Conservation (phyloP, 2,797 vertebrate genomes). For the Ctenosaura bakeri region DNA sequence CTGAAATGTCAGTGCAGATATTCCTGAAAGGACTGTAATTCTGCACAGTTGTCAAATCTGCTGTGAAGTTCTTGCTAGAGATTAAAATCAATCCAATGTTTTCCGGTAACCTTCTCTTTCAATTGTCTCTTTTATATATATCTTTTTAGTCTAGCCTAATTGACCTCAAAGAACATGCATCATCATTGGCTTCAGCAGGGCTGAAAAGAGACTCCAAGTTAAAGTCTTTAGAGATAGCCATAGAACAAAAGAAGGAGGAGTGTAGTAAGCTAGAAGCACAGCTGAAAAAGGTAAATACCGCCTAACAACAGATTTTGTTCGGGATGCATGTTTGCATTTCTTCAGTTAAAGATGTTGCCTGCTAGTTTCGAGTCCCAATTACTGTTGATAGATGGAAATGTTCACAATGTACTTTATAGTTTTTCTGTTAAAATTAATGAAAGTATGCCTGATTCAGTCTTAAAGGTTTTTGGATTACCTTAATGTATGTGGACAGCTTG, state of each 20-base stretch:
- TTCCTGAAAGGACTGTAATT: constrained; percentile 31
- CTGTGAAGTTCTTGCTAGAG: not conserved
- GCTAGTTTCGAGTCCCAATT: constrained; percentile 56
- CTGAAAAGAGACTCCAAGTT: constrained; percentile 99
- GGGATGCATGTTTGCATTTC: constrained; percentile 34
- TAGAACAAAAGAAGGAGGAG: constrained; percentile 99
- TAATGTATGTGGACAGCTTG: not conserved
- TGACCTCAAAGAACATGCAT: constrained; percentile 98
- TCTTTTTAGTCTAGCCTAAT: constrained; percentile 94
- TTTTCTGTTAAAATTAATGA: constrained; percentile 23
- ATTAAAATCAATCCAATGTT: constrained; percentile 33
- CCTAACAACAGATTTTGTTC: constrained; percentile 50
- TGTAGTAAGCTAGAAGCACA: constrained; percentile 99
- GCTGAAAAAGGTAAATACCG: constrained; percentile 93
- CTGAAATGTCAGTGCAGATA: not conserved
- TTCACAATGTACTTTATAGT: constrained; percentile 29
- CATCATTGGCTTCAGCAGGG: constrained; percentile 94
- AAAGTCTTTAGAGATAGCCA: constrained; percentile 98
- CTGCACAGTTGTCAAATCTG: not conserved
- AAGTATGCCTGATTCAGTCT: constrained; percentile 45
- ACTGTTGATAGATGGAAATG: constrained; percentile 57
- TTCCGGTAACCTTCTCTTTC: constrained; percentile 64
- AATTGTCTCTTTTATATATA: constrained; percentile 64
- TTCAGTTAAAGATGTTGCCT: constrained; percentile 30
- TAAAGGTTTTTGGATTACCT: constrained; percentile 41